These are phyloP conservation scores for Oxyura jamaicensis DNA, from an alignment of 2,113 vertebrate genomes.

Conservation along the genomic window DNA sequence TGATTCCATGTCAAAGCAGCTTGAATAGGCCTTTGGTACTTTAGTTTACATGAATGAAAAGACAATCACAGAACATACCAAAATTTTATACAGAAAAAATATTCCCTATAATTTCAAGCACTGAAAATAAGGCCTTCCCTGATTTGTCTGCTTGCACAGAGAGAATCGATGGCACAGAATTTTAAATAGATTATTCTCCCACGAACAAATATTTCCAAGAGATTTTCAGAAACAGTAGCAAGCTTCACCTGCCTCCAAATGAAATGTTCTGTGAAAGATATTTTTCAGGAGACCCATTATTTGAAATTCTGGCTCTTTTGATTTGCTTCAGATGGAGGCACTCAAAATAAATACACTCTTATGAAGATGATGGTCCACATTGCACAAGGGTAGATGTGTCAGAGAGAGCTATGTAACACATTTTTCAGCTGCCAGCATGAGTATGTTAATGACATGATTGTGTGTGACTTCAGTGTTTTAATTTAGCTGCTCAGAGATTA, in stretches of 20 bases:
- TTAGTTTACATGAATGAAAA: background rate
- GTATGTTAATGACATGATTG: background rate
- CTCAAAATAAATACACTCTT: background rate
- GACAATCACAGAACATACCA: background rate
- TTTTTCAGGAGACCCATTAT: background rate
- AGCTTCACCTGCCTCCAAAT: background rate
- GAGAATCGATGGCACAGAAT: background rate
- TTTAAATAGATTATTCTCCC: background rate
- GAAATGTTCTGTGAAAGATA: background rate
- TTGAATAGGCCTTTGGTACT: background rate
- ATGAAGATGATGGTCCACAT: background rate
- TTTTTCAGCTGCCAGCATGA: background rate
- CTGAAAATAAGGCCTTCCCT: background rate
- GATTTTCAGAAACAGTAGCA: background rate
- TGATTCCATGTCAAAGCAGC: background rate
- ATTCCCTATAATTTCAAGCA: background rate
- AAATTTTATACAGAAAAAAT: background rate
- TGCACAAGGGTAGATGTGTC: conserved; percentile 32
- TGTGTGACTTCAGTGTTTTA: background rate
- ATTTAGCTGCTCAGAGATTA: background rate
- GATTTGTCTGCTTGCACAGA: background rate
- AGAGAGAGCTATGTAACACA: background rate
- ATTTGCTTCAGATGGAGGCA: conserved; percentile 15
- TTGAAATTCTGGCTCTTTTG: background rate
- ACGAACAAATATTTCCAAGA: background rate